Base-by-base conservation (phyloP, 2,113 vertebrate genomes). In the Hepsetus odoe region DNA sequence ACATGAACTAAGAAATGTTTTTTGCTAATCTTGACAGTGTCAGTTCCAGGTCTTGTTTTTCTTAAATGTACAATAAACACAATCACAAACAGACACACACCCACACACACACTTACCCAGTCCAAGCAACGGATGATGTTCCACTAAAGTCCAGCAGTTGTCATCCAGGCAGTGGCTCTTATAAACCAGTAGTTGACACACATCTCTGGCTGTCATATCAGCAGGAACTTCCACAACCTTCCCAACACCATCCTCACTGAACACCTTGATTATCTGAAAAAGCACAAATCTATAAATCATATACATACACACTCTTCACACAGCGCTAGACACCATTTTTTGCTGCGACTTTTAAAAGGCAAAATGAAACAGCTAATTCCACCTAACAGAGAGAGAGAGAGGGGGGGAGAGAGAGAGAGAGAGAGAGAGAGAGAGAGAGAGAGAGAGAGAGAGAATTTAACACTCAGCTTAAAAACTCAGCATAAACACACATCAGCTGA, bases 161-260 rank as follows among this genome's bases (percentile, higher is more conserved):
- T 99, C 98, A 84, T 99, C 96, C 92, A 99, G 93, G 91, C 96
- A 99, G 91, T 99, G 97, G 92, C 94, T 97, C 90, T 95, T 96
- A 92, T 99, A 97, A 85, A 98, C 94, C 90, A 99, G 94, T 86
- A 98, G 88, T 89, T 99, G 97, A 92, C 97, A 98, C 86, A 99
- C 93, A 90, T 99, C 96, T 89, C 95, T 94, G 90, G 96, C 95
- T 9, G 95, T 98, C 96, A 96, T 97, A 91, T 98, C 96, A 26
- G 95, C 92, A 58, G 95, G 94, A 85, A 98, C 95, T 93, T 99
- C 97, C 90, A 99, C 94, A 85, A 96, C 95, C 92, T 96, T 99
- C 87, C 95, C 92, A 71, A 95, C 94, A 80, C 97, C 97, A 82
- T 99, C 98, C 91, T 99, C 98, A 85, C 95, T 95, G 87, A 96